Evolutionary conservation across 2,888 invertebrate genomes (phyloP), one percentile per base, ranked within the genome.

Genomic region (Meteorus colon): DNA sequence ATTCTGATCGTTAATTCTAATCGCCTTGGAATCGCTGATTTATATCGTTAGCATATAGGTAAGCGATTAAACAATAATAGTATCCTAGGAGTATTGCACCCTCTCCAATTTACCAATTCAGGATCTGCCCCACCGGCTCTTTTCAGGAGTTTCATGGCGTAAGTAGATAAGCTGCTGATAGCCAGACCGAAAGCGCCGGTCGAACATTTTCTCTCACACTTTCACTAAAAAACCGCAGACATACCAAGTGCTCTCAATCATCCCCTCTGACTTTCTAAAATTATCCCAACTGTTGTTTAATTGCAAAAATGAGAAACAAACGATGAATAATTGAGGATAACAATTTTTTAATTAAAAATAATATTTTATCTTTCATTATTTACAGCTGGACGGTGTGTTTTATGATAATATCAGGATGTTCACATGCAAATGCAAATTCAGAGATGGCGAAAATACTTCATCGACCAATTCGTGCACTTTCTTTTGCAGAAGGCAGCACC

Each of bases 401-500:
- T 29, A 31, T 31, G 29, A 62, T n/a, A 2, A 29, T 62, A 16
- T 65, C 74, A 24, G 78, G 72, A 70, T 66, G 77, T 48, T 80
- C 78, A 24, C 73, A 74, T 29, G 72, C 74, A 5, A 29, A 59
- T 12, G 73, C 69, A 75, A 85, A 84, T 81, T 88, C 89, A 62
- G 84, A 88, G 75, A 84, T 89, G 41, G 88, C 89, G 16, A 81
- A 83, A 77, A 81, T 88, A 63, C 84, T 89, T 48, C 88, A 88
- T 72, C 85, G 89, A 70, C 88, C 89, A 29, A 87, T 89, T 74
- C 85, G 89, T 72, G 85, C 86, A 5, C 77, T 89, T 65, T 75
- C 86, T 37, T 90, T 85, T 82, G 89, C 90, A 8, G 84, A 86
- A 24, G 81, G 82, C 69, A 90, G 90, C 79, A 85, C 83, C 51